Conservation (phyloP, 1,140 invertebrate genomes). For the Apocrypta bakeri region DNA sequence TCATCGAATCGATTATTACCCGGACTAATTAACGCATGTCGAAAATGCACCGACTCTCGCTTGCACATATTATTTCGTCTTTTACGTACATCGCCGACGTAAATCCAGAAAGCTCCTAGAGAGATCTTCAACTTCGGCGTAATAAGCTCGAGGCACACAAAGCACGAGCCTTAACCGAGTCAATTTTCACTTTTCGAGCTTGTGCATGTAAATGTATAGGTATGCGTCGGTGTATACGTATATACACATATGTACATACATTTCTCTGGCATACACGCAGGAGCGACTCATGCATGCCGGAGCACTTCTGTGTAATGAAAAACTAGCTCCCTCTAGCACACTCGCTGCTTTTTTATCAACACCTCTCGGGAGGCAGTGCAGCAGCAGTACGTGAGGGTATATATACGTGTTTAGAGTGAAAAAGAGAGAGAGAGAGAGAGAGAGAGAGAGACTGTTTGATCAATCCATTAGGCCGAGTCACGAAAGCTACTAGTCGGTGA, state of each 20-base stretch:
- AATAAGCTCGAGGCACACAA: neutral
- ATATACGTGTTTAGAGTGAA: neutral
- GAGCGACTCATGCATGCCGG: neutral
- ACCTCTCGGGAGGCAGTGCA: constrained; percentile 31
- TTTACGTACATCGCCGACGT: too few species aligned
- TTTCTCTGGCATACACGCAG: neutral
- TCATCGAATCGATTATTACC: constrained; percentile 18
- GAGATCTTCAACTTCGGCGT: neutral
- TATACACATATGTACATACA: neutral
- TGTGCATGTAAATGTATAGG: too few species aligned
- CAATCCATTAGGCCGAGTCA: constrained; percentile 56
- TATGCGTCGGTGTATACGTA: neutral
- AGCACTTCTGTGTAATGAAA: constrained; percentile 22
- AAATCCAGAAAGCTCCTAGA: neutral
- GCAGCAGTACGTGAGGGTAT: neutral
- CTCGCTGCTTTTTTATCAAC: constrained; percentile 44
- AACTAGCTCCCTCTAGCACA: neutral
- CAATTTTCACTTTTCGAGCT: neutral
- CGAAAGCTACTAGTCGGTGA: constrained; percentile 34
- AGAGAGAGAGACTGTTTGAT: constrained; percentile 55
- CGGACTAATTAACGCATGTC: constrained; percentile 9
- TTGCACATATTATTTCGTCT: too few species aligned
- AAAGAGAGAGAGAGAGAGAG: neutral
- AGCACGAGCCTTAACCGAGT: neutral
- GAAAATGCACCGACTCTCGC: neutral